A percentile compares a stretch with the other conserved stretches of the same genome.
phyloP scores from a whole-genome alignment of 2,888 invertebrate species.

The Meghimatium bilineatum region DNA sequence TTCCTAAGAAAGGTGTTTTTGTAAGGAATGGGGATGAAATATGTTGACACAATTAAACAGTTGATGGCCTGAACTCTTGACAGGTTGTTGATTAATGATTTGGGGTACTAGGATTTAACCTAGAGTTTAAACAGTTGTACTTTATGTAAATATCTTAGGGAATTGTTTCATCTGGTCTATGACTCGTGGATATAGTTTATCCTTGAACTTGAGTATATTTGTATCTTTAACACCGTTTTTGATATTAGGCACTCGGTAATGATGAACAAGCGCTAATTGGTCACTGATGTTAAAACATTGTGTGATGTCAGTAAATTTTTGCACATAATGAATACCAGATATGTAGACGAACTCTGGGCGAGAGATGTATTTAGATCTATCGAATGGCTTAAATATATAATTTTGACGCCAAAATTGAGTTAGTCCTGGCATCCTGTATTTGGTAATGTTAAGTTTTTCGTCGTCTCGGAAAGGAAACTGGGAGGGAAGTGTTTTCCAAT shows the following conservation, averaged over 20 bases:
- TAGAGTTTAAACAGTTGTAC: too few relatives aligned
- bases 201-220: background rate
- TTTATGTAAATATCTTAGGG: background rate
- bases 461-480: background rate
- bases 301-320: background rate
- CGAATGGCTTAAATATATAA: background rate
- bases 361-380: background rate
- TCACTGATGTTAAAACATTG: background rate
- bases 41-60: too few relatives aligned
- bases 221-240: background rate
- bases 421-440: background rate
- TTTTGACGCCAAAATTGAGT: background rate
- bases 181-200: background rate
- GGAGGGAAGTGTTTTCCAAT: background rate
- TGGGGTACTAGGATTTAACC: too few relatives aligned
- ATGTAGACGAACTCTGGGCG: background rate
- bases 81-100: too few relatives aligned
- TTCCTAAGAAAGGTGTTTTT: too few relatives aligned
- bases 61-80: too few relatives aligned
- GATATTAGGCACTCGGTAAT: background rate
- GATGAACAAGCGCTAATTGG: slow-evolving; percentile 2
- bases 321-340: slow-evolving; percentile 5
- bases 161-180: background rate
- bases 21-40: too few relatives aligned
- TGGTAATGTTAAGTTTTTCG: background rate